Base-by-base conservation (phyloP, 1,140 invertebrate genomes). In the Radopholus similis region DNA sequence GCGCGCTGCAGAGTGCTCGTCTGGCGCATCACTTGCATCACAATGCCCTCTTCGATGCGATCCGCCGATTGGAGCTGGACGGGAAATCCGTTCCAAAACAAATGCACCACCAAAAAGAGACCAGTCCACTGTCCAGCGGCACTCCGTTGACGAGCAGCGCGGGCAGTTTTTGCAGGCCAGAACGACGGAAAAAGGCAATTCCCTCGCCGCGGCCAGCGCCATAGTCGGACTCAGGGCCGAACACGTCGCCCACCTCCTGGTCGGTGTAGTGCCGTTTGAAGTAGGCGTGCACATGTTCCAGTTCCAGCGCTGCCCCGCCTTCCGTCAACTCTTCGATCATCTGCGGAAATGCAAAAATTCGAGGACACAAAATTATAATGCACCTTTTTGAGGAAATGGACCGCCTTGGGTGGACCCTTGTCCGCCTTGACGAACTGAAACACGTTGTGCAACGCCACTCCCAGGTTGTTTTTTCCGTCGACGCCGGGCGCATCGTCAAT, bases 141-240 rank as follows among this genome's bases (percentile, higher is more conserved):
- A 95, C 88, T 4, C 95, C 95, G 85, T 99, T 99, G 30, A 98
- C 83, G 38, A 99, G 83, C 6, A 91, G 93, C 83, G 88, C 85
- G 13, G 86, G 85, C 34, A 82, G 63, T 34, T 79, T 86, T 35
- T 87, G 86, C 58, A 92, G 88, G 30, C 93, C 93, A 30, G 90
- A 88, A 71, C 90, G 88, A 56, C 88, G 85, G 1, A 96, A 86
- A 83, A 95, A 97, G 75, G 95, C 91, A 28, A 53, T 75, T 11
- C 30, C 26, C 37, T 30, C 21, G 57, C 53, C 65, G 86, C 85
- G 72, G 81, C 92, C 91, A 73, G 91, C 90, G 82, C 95, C 91
- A 82, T 93, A 97, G 75, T 93, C 91, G 0, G 90, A 92, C 77
- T 94, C 90, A 71, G 89, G 88, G 0, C 90, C 89, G 73, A 95